phyloP scores from a whole-genome alignment of 2,888 invertebrate species.

The Hirtodrosophila cameraria region DNA sequence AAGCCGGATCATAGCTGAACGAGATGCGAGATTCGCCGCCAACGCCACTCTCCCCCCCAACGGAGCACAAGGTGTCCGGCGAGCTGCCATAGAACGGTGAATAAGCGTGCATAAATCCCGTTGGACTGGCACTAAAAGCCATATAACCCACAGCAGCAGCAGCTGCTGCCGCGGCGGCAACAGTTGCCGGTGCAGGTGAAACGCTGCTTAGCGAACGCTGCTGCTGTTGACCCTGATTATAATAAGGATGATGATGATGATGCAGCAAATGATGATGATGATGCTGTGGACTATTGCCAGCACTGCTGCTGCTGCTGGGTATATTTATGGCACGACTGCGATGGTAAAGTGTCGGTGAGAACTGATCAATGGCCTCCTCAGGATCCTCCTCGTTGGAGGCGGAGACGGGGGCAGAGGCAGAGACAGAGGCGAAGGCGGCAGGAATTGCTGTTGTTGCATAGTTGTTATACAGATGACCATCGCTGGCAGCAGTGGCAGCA shows the following conservation, averaged over 20 bases:
- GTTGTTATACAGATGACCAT: conserved; percentile 60
- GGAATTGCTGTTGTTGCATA: conserved; percentile 23
- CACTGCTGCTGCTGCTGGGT: conserved; percentile 71
- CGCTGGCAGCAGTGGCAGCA: conserved; percentile 36
- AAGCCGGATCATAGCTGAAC: conserved; percentile 79
- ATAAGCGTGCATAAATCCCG: conserved; percentile 62
- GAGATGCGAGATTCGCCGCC: conserved; percentile 55
- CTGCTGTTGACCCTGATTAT: not conserved
- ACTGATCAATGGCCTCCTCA: conserved; percentile 77
- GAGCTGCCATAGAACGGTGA: conserved; percentile 81
- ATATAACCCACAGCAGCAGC: conserved; percentile 57
- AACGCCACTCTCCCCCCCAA: not conserved
- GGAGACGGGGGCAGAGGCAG: too few relatives aligned
- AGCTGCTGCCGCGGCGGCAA: conserved; percentile 20
- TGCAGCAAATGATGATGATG: conserved; percentile 22
- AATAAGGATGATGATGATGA: conserved; percentile 12
- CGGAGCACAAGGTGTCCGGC: conserved; percentile 63
- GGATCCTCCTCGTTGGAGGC: conserved; percentile 54
- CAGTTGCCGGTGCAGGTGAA: conserved; percentile 23
- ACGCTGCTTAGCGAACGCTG: conserved; percentile 46
- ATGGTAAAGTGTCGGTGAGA: conserved; percentile 78
- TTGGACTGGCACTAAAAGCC: conserved; percentile 81
- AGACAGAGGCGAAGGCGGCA: too few relatives aligned
- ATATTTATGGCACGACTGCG: conserved; percentile 79
- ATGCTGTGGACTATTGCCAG: conserved; percentile 79